These are phyloP conservation scores for Rhinoraja longicauda DNA, from an alignment of 2,797 vertebrate genomes.

Conservation along the genomic window DNA sequence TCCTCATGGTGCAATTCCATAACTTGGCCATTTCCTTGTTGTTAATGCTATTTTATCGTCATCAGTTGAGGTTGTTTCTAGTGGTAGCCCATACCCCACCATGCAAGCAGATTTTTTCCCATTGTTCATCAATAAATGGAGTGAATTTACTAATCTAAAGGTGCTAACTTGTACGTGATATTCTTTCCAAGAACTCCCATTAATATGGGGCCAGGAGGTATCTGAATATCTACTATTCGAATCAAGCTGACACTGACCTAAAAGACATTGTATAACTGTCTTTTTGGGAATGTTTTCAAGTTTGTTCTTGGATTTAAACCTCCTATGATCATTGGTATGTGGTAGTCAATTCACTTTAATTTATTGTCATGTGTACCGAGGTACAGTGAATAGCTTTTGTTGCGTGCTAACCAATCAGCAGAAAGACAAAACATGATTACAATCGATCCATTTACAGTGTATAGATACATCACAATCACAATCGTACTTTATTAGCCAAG, in stretches of 20 bases:
- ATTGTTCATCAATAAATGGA: background rate
- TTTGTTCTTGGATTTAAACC: background rate
- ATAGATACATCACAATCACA: no score
- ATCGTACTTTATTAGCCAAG: no score
- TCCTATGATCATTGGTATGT: background rate
- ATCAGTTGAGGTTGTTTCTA: no score
- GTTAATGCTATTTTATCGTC: no score
- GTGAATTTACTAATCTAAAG: background rate
- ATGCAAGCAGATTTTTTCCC: background rate
- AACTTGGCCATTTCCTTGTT: no score
- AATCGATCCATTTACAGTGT: no score
- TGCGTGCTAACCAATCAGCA: background rate
- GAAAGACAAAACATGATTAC: no score
- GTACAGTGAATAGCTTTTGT: no score
- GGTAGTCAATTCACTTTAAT: background rate
- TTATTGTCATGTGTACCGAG: no score
- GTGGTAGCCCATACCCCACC: background rate
- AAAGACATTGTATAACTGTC: background rate
- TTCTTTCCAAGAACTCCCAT: background rate
- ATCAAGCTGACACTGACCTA: no score
- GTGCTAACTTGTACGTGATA: background rate
- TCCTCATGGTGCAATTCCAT: no score
- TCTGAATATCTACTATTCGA: background rate
- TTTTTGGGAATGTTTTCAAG: background rate
- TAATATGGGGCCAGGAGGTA: background rate